phyloP scores from a whole-genome alignment of 2,797 vertebrate species.

The Sebastes hubbsi region DNA sequence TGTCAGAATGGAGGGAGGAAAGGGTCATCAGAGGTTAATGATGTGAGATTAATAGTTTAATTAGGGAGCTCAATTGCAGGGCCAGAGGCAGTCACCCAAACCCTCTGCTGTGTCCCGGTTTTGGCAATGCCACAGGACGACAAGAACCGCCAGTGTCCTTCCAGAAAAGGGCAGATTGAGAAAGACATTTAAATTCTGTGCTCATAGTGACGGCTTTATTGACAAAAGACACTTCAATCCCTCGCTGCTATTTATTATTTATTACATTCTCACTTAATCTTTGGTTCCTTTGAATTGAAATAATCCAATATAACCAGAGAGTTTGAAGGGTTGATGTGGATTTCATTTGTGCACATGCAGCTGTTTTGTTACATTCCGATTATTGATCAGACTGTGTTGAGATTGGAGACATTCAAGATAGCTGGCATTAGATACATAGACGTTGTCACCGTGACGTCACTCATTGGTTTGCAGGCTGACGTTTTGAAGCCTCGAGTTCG shows the following conservation, averaged over 20 bases:
- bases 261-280: neutral
- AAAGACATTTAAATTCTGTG: conserved; percentile 35
- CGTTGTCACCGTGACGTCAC: neutral
- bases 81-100: conserved; percentile 73
- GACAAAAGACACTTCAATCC: conserved; percentile 4
- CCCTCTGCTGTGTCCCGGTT: conserved; percentile 59
- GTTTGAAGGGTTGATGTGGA: neutral
- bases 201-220: conserved; percentile 21
- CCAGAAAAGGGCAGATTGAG: conserved; percentile 55
- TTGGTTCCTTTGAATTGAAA: neutral
- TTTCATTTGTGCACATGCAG: conserved; percentile 8
- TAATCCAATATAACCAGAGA: neutral
- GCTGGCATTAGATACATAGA: neutral
- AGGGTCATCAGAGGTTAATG: conserved; percentile 78
- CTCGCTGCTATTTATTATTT: neutral
- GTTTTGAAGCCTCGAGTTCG: neutral
- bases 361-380: neutral
- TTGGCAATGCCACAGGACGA: conserved; percentile 50
- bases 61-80: conserved; percentile 70
- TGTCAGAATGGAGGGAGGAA: conserved; percentile 65
- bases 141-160: conserved; percentile 65
- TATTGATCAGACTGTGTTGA: neutral
- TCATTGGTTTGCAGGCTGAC: neutral
- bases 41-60: conserved; percentile 85
- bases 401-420: neutral